Conservation (phyloP, 2,797 vertebrate species). For the Tokudaia muenninki region DNA sequence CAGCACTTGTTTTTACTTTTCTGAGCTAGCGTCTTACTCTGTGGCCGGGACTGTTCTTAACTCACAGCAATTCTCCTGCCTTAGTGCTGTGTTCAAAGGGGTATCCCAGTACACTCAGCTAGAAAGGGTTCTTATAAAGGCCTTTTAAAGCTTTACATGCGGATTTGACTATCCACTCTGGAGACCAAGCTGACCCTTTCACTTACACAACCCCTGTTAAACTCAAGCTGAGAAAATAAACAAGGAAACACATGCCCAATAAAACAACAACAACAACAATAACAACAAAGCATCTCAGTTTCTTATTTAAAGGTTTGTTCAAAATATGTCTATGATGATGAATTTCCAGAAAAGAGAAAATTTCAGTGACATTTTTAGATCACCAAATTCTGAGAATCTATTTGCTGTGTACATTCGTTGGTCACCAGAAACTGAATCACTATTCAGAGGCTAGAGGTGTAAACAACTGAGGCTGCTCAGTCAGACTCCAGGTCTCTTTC, state of each 20-base stretch:
- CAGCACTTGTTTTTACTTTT: background rate
- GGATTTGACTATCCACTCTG: background rate
- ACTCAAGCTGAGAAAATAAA: conserved; percentile 1
- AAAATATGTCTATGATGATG: background rate
- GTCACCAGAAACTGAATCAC: conserved; percentile 38
- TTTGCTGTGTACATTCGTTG: background rate
- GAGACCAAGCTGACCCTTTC: background rate
- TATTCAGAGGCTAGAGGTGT: background rate
- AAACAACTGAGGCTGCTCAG: background rate
- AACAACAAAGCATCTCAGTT: background rate
- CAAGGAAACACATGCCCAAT: background rate
- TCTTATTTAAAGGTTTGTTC: conserved; percentile 1
- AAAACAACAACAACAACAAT: background rate
- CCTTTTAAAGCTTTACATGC: background rate
- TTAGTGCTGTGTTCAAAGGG: background rate
- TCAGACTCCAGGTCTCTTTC: conserved; percentile 14
- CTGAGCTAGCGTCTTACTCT: background rate
- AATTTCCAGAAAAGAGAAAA: conserved; percentile 32
- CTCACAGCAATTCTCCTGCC: background rate
- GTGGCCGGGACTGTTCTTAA: background rate
- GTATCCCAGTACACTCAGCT: background rate
- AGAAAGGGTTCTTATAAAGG: background rate
- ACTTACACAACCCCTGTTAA: background rate
- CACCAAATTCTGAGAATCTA: background rate
- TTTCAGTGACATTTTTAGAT: conserved; percentile 33